phyloP scores from a whole-genome alignment of 1,140 invertebrate species.

The Dermatophagoides farinae region DNA sequence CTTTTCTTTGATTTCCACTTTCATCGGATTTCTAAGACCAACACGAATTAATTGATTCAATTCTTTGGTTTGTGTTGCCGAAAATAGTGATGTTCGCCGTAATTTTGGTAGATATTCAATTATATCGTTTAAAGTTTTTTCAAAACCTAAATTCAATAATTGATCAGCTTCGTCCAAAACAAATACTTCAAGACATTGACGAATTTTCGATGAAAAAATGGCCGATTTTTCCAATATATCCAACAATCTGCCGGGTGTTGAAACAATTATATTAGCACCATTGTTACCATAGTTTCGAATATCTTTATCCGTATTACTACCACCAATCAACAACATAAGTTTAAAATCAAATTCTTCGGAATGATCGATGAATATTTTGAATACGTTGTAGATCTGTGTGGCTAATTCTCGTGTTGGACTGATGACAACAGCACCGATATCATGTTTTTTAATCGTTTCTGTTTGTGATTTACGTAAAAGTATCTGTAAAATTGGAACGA shows the following conservation, averaged over 20 bases:
- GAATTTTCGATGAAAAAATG: neutral
- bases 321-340: conserved; percentile 51
- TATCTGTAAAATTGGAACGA: conserved; percentile 72
- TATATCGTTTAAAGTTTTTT: conserved; percentile 60
- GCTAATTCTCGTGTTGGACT: conserved; percentile 85
- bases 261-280: conserved; percentile 66
- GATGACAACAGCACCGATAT: conserved; percentile 68
- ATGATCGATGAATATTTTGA: conserved; percentile 32
- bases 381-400: conserved; percentile 59
- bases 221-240: conserved; percentile 41
- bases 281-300: conserved; percentile 40
- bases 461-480: conserved; percentile 36
- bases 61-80: conserved; percentile 93
- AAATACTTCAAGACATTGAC: conserved; percentile 49
- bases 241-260: conserved; percentile 75
- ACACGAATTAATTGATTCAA: conserved; percentile 73
- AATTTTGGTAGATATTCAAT: conserved; percentile 75
- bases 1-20: conserved; percentile 75
- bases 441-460: conserved; percentile 39
- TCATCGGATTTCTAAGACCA: conserved; percentile 78
- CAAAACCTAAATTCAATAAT: conserved; percentile 77
- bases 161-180: conserved; percentile 93
- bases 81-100: conserved; percentile 85
- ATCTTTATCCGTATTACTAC: conserved; percentile 45
- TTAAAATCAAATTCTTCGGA: conserved; percentile 26